These are phyloP conservation scores for Oasisia sp. DNA, from an alignment of 2,888 invertebrate genomes.

Conservation along the genomic window DNA sequence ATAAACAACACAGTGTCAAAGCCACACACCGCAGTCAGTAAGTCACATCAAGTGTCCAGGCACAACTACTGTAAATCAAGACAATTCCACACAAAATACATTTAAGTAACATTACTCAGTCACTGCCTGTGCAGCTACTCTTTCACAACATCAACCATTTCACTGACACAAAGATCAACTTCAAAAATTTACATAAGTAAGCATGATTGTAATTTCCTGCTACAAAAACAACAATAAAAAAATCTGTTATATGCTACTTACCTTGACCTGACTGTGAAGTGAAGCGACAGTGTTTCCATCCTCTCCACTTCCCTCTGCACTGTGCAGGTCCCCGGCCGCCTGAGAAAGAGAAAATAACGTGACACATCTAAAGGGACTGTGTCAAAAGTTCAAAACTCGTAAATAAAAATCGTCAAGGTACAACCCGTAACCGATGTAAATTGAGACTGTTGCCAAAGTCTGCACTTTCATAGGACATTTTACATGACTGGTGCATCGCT, in stretches of 20 bases:
- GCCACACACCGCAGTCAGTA: too few relatives aligned
- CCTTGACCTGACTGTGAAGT: slow-evolving; percentile 24
- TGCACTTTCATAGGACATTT: too few relatives aligned
- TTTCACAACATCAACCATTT: background rate
- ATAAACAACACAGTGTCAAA: too few relatives aligned
- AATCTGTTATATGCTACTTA: slow-evolving; percentile 14
- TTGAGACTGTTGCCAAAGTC: too few relatives aligned
- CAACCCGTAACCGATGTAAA: too few relatives aligned
- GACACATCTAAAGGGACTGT: background rate
- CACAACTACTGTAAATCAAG: too few relatives aligned
- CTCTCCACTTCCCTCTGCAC: background rate
- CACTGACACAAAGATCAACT: background rate
- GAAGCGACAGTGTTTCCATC: background rate
- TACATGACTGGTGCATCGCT: background rate
- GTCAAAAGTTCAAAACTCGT: background rate
- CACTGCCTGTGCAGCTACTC: too few relatives aligned
- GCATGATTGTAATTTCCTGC: background rate
- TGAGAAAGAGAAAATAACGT: background rate
- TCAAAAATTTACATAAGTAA: background rate
- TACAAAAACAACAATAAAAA: background rate
- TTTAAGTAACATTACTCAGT: too few relatives aligned
- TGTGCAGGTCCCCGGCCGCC: background rate
- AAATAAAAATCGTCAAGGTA: too few relatives aligned
- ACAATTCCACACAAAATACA: too few relatives aligned
- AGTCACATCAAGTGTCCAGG: too few relatives aligned